These are phyloP conservation scores for Patella caerulea DNA, from an alignment of 2,888 invertebrate species.

Conservation along the genomic window DNA sequence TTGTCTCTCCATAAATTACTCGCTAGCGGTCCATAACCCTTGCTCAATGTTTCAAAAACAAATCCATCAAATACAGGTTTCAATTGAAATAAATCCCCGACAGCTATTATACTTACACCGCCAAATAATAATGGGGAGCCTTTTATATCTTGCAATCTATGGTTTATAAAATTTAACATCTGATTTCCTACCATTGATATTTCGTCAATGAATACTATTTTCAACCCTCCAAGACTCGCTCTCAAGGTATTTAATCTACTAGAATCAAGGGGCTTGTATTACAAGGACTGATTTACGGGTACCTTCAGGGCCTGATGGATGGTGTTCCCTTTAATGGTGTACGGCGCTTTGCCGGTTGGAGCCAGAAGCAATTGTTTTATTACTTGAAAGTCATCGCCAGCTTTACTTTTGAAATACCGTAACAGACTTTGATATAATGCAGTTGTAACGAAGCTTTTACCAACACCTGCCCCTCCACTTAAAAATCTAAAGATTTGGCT, in stretches of 20 bases:
- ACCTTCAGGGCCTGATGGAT: constrained; percentile 30
- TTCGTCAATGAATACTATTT: constrained; percentile 41
- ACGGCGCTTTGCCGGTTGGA: constrained; percentile 45
- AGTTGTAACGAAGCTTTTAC: constrained; percentile 38
- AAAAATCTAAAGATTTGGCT: constrained; percentile 37
- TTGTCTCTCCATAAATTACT: constrained; percentile 39
- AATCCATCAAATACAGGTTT: constrained; percentile 36
- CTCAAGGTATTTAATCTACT: constrained; percentile 18
- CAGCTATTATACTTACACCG: constrained; percentile 33
- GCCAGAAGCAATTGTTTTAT: constrained; percentile 31
- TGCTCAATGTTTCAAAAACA: constrained; percentile 25
- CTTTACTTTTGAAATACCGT: constrained; percentile 32
- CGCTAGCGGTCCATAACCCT: constrained; percentile 33
- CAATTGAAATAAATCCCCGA: constrained; percentile 41
- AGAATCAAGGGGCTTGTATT: constrained; percentile 22
- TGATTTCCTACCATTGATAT: constrained; percentile 39
- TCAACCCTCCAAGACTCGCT: constrained; percentile 18
- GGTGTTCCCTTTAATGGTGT: constrained; percentile 30
- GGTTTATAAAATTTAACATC: constrained; percentile 32
- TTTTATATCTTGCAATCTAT: constrained; percentile 34
- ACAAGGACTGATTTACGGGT: constrained; percentile 24
- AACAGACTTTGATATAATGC: constrained; percentile 40
- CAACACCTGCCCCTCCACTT: constrained; percentile 44
- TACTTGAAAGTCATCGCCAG: constrained; percentile 31
- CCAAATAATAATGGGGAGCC: no score